phyloP scores from a whole-genome alignment of 2,888 invertebrate species.

The Zygogramma bicolorata region DNA sequence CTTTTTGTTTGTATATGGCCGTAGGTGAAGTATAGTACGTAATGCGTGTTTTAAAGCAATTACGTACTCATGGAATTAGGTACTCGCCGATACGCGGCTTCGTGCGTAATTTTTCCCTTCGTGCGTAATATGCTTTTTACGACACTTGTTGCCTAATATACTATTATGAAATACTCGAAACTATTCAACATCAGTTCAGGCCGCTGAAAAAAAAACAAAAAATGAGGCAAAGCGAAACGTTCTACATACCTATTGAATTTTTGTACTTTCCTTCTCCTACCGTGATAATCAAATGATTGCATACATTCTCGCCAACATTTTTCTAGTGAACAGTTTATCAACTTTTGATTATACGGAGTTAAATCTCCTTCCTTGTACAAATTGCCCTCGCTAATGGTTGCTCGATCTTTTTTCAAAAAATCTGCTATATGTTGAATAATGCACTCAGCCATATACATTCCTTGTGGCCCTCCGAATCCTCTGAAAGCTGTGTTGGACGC shows the following conservation, averaged over 20 bases:
- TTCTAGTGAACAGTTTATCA: conserved; percentile 79
- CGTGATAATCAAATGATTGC: conserved; percentile 73
- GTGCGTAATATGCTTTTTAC: too few species aligned
- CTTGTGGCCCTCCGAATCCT: conserved; percentile 93
- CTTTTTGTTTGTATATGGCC: too few species aligned
- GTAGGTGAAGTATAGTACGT: too few species aligned
- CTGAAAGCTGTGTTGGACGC: conserved; percentile 95
- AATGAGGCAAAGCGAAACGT: too few species aligned
- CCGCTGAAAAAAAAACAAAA: too few species aligned
- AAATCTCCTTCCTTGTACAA: conserved; percentile 82
- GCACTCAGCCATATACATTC: conserved; percentile 87
- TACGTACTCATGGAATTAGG: too few species aligned
- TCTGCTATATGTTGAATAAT: conserved; percentile 83
- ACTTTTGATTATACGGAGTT: conserved; percentile 82
- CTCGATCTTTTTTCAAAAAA: conserved; percentile 73
- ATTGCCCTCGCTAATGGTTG: conserved; percentile 79
- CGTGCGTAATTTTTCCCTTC: too few species aligned
- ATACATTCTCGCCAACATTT: conserved; percentile 86
- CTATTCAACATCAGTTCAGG: too few species aligned
- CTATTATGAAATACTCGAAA: too few species aligned
- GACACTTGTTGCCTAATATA: too few species aligned
- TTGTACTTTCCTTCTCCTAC: conserved; percentile 72
- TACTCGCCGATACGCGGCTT: too few species aligned
- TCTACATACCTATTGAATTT: conserved; percentile 77
- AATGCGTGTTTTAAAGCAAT: too few species aligned